These are phyloP conservation scores for Siniperca chuatsi DNA, from an alignment of 2,113 vertebrate genomes.

Conservation along the genomic window DNA sequence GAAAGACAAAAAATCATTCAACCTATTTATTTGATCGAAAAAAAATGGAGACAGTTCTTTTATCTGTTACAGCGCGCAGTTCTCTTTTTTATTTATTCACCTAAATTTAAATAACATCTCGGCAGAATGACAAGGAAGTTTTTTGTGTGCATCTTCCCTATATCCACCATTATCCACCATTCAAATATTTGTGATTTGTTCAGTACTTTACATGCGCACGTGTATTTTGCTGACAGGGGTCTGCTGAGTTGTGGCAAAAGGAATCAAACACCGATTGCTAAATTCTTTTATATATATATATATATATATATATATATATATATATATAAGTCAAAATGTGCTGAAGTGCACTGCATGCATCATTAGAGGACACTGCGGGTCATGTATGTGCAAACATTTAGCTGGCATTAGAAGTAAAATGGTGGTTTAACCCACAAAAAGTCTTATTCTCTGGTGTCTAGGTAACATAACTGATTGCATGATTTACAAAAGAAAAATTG, in stretches of 20 bases:
- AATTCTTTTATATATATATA: no score
- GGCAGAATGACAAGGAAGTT: neutral
- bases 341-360: constrained; percentile 4
- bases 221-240: no score
- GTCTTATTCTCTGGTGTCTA: neutral
- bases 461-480: neutral
- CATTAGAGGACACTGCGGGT: constrained; percentile 9
- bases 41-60: neutral
- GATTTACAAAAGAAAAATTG: neutral
- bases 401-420: no score
- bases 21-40: neutral
- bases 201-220: no score
- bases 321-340: neutral
- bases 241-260: neutral
- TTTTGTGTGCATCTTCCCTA: neutral
- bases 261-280: neutral
- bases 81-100: neutral
- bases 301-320: no score
- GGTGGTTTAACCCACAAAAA: neutral
- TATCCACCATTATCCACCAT: neutral
- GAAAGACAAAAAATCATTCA: neutral
- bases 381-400: neutral
- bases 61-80: neutral
- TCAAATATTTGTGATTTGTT: neutral
- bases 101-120: neutral